A percentile compares a stretch with the other conserved stretches of the same genome.
These are phyloP conservation scores for Corvus cornix DNA, from an alignment of 2,113 vertebrate genomes.

Conservation along the genomic window DNA sequence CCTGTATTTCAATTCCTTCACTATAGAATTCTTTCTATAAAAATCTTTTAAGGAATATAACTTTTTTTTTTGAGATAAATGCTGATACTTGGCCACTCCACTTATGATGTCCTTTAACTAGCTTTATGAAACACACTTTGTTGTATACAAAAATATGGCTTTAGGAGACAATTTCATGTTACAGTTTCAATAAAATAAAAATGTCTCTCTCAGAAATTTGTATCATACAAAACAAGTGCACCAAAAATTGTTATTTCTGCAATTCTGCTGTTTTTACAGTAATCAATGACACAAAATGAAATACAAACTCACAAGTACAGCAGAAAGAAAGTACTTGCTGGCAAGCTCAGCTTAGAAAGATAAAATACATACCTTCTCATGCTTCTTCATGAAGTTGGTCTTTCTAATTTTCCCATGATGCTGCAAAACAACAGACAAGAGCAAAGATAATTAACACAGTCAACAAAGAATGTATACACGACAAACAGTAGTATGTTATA, in stretches of 20 bases:
- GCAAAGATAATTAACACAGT: not conserved
- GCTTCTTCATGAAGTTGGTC: constrained; percentile 92
- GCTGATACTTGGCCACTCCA: not conserved
- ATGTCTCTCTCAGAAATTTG: not conserved
- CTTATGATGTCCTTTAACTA: not conserved
- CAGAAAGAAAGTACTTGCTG: not conserved
- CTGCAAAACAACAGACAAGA: constrained; percentile 70
- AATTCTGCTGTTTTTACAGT: not conserved
- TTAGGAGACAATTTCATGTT: not conserved
- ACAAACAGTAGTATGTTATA: not conserved
- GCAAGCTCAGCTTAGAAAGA: not conserved
- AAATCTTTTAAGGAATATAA: not conserved
- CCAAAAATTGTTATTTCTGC: not conserved
- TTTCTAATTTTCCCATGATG: constrained; percentile 95
- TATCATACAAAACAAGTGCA: not conserved
- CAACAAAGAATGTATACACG: not conserved
- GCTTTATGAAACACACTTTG: not conserved
- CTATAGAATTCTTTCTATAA: not conserved
- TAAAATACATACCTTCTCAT: constrained; percentile 85
- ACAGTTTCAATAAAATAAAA: not conserved
- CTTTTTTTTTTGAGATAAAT: not conserved
- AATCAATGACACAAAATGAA: not conserved
- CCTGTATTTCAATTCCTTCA: not conserved
- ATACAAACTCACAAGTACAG: not conserved
- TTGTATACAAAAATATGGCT: not conserved